Evolutionary conservation across 1,140 invertebrate species (phyloP), one percentile per base, ranked within the genome.

Genomic region (Drosophila paulistorum): DNA sequence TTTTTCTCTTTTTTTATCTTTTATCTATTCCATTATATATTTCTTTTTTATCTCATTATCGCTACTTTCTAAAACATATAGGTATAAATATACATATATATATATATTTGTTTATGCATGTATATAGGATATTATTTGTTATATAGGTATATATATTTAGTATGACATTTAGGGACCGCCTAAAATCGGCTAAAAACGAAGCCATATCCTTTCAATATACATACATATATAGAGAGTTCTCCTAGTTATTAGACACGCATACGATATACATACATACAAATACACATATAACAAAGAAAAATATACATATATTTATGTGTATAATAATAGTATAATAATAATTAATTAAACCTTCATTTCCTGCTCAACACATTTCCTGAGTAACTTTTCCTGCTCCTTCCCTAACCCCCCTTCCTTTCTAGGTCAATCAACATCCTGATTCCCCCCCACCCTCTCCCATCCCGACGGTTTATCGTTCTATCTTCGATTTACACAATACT

Each of bases 401-500:
- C 62, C 17, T 55, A 20, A 9, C 66, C 65, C 59, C 55, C 41
- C 37, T 14, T 33, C 41, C 37, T 14, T 33, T 54, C 39, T 45
- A 48, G 37, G 42, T 75, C 45, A 54, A 35, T 48, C 9, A 37
- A 10, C 63, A 35, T 51, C 35, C 26, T 63, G 39, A 11, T 55
- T 14, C 30, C 55, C 26, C 26, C 45, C 20, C 60, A 45, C 48
- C 35, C 39, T 39, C 20, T 66, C 71, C 75, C 20, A 23, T 2
- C 42, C 60, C 63, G 51, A 35, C 42, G 48, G 45, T 64, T 39
- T 13, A 11, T 39, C 35, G 9, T 39, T 39, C 26, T 65, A 23
- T 60, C 35, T 63, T 77, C 39, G 17, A 30, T 68, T 75, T 91
- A 92, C 63, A 92, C 91, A 79, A 92, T 92, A 78, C 91, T 92